These are phyloP conservation scores for Diplosoma virens DNA, from an alignment of 23 tunicate species.

Conservation along the genomic window DNA sequence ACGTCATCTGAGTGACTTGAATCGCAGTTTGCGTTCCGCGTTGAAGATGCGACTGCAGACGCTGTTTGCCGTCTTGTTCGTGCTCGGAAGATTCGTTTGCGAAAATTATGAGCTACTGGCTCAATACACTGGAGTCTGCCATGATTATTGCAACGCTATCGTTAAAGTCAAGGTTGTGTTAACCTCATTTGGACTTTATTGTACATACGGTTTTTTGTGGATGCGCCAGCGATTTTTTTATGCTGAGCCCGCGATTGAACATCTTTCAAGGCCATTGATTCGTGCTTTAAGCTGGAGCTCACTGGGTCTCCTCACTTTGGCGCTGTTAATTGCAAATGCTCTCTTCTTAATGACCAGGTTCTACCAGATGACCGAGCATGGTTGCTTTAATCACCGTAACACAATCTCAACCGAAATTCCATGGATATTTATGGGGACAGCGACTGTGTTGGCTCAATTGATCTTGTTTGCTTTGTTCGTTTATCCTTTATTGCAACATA, in stretches of 20 bases:
- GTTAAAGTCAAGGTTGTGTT: conserved; percentile 37
- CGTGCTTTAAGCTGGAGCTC: conserved; percentile 29
- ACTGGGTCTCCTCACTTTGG: conserved; percentile 18
- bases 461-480: conserved; percentile 31
- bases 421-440: conserved; percentile 29
- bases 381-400: conserved; percentile 6
- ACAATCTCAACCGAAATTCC: conserved; percentile 30
- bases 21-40: conserved; percentile 11
- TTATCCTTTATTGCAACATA: conserved; percentile 30
- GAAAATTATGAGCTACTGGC: conserved; percentile 46
- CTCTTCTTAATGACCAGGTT: conserved; percentile 32
- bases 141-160: conserved; percentile 49
- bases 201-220: conserved; percentile 68
- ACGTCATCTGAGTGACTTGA: too few relatives aligned
- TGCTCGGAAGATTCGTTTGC: conserved; percentile 20
- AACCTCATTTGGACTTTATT: conserved; percentile 18
- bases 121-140: conserved; percentile 11
- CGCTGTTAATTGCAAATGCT: conserved; percentile 32
- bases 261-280: conserved; percentile 29
- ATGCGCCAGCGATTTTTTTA: conserved; percentile 64
- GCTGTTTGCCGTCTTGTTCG: conserved; percentile 12
- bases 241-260: conserved; percentile 53
- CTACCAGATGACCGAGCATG: conserved; percentile 19
- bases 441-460: conserved; percentile 30
- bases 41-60: conserved; percentile 21